These are phyloP conservation scores for Fregetta grallaria DNA, from an alignment of 2,113 vertebrate genomes.

Conservation along the genomic window DNA sequence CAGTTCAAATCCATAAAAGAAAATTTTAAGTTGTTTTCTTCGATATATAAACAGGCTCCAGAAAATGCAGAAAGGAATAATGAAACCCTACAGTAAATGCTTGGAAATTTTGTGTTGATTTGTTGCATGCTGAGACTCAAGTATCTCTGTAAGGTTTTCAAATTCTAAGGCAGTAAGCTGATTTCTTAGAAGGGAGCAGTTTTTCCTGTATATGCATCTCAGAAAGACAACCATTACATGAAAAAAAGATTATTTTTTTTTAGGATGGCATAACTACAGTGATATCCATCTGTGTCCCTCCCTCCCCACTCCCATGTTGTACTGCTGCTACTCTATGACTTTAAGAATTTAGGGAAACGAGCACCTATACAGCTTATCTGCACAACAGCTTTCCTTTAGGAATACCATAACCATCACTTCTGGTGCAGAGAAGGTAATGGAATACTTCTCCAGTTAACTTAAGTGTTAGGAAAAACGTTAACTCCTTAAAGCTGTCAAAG, in stretches of 20 bases:
- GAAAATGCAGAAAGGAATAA: background rate
- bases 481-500: background rate
- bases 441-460: background rate
- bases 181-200: background rate
- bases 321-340: background rate
- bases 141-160: background rate
- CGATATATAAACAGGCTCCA: background rate
- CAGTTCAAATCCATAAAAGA: background rate
- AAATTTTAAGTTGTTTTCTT: background rate
- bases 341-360: background rate
- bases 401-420: background rate
- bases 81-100: background rate
- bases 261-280: background rate
- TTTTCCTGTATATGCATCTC: background rate
- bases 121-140: background rate
- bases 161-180: background rate
- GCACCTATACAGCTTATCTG: background rate
- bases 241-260: background rate
- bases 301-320: accelerated
- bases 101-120: background rate
- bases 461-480: background rate
- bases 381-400: background rate
- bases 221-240: background rate
- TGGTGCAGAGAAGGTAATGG: background rate
- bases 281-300: accelerated